A percentile compares a stretch with the other conserved stretches of the same genome.
Conservation (phyloP, 2,797 vertebrate genomes). For the Cyprinodon diabolis region DNA sequence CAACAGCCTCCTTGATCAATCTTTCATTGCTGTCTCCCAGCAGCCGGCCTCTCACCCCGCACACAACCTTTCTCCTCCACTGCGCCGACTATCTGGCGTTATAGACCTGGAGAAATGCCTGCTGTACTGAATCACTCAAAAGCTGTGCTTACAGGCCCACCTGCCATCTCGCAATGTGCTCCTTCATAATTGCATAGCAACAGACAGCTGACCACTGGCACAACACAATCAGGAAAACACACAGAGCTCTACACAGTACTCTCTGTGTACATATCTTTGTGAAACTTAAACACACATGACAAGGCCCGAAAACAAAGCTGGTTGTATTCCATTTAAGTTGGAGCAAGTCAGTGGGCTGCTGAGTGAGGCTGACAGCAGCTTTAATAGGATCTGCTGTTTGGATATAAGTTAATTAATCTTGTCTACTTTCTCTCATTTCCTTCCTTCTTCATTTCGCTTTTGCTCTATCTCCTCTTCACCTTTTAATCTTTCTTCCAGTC, state of each 20-base stretch:
- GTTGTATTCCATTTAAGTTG: conserved; percentile 20
- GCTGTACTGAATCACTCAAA: conserved; percentile 51
- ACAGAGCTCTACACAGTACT: not conserved
- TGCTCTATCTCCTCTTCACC: conserved; percentile 24
- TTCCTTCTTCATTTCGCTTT: conserved; percentile 19
- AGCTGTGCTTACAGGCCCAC: conserved; percentile 52
- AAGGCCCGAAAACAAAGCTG: not conserved
- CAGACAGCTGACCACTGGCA: conserved; percentile 31
- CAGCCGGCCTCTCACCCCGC: conserved; percentile 35
- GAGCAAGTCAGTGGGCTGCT: conserved; percentile 9
- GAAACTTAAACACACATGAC: conserved; percentile 1
- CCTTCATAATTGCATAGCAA: conserved; percentile 46
- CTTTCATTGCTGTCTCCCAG: conserved; percentile 58
- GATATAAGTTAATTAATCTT: conserved; percentile 64
- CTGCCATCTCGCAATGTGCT: conserved; percentile 53
- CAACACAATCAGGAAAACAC: conserved; percentile 2
- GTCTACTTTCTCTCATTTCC: conserved; percentile 45
- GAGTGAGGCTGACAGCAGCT: conserved; percentile 38
- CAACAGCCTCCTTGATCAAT: conserved; percentile 62
- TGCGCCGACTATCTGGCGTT: conserved; percentile 23
- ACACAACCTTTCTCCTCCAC: not conserved
- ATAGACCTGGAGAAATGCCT: conserved; percentile 41
- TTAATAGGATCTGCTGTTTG: conserved; percentile 60
- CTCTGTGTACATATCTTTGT: conserved; percentile 1
- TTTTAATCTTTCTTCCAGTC: conserved; percentile 42